phyloP scores from a whole-genome alignment of 2,888 invertebrate genomes.

The Trimorus sp. region DNA sequence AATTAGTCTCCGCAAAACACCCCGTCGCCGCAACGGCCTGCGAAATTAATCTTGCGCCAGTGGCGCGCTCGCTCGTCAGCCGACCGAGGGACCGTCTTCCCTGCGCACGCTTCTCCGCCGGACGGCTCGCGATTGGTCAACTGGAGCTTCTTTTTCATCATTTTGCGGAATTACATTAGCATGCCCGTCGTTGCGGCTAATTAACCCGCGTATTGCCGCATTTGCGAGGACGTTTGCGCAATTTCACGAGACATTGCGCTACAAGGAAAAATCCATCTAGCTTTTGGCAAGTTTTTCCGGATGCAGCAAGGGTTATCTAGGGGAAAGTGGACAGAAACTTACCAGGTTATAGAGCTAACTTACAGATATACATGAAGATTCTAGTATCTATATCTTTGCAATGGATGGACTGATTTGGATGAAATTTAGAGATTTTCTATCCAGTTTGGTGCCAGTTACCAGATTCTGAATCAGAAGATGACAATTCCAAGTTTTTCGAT shows the following conservation, averaged over 20 bases:
- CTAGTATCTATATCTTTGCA: too few species aligned
- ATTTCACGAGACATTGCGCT: not conserved
- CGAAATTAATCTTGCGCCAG: constrained; percentile 76
- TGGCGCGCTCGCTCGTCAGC: constrained; percentile 52
- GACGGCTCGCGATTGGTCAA: constrained; percentile 32
- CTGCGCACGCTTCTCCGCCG: constrained; percentile 34
- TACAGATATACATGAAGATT: too few species aligned
- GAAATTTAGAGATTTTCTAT: too few species aligned
- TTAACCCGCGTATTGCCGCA: not conserved
- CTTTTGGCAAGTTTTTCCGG: too few species aligned
- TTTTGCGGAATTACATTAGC: constrained; percentile 36
- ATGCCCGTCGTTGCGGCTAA: constrained; percentile 18
- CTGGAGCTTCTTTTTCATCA: constrained; percentile 9
- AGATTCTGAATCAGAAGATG: too few species aligned
- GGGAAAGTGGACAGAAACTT: too few species aligned
- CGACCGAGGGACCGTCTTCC: constrained; percentile 59
- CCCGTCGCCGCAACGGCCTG: constrained; percentile 72
- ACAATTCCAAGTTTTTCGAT: too few species aligned
- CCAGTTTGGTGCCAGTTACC: too few species aligned
- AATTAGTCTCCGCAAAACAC: constrained; percentile 76
- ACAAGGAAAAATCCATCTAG: not conserved
- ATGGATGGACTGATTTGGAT: too few species aligned
- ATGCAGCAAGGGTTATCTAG: too few species aligned
- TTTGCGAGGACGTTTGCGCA: not conserved
- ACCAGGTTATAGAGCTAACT: too few species aligned